Conservation (phyloP, 2,888 invertebrate species). For the Nephrotoma appendiculata region DNA sequence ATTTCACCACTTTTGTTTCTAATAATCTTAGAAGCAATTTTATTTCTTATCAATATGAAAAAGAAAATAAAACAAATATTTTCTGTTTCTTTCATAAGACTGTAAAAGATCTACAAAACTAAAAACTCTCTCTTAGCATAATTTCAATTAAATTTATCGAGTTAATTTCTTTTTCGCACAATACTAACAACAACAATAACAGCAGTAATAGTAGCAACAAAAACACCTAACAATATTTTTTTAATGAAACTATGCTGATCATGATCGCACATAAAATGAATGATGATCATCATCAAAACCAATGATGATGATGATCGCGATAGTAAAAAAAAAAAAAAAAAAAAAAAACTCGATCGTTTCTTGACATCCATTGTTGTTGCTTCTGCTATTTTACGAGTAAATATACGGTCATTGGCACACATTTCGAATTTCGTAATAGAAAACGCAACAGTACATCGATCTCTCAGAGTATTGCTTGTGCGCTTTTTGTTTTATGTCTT, state of each 20-base stretch:
- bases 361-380: not conserved
- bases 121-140: not conserved
- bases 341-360: not conserved
- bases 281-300: not conserved
- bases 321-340: not conserved
- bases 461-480: slow-evolving; percentile 7
- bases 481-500: slow-evolving; percentile 8
- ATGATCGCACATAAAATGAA: not conserved
- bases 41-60: not conserved
- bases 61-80: not conserved
- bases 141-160: not conserved
- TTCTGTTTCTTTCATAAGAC: not conserved
- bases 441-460: slow-evolving; percentile 20
- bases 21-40: not conserved
- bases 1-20: not conserved
- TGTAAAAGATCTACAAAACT: not conserved
- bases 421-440: slow-evolving; percentile 21
- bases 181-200: not conserved
- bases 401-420: slow-evolving; percentile 19
- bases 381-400: not conserved
- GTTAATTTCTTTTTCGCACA: not conserved
- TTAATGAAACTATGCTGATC: not conserved
- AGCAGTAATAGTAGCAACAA: no score
- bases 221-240: not conserved
- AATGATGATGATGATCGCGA: not conserved